phyloP scores from a whole-genome alignment of 2,888 invertebrate genomes.

The Agrenia bidenticulata region DNA sequence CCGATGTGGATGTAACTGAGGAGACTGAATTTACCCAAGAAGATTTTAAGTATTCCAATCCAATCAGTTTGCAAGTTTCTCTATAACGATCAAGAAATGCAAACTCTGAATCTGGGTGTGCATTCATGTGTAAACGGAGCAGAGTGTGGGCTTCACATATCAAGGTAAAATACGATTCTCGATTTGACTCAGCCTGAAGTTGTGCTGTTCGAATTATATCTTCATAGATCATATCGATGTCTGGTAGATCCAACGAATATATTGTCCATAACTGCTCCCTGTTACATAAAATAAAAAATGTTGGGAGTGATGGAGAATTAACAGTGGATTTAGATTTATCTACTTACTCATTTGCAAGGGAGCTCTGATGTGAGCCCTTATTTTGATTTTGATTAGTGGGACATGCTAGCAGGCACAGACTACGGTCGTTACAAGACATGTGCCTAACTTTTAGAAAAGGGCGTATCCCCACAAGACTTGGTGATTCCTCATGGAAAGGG shows the following conservation, averaged over 20 bases:
- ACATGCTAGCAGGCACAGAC: slow-evolving; percentile 45
- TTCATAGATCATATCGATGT: slow-evolving; percentile 65
- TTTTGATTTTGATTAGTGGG: slow-evolving; percentile 21
- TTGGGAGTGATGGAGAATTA: no score
- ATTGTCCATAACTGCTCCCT: slow-evolving; percentile 64
- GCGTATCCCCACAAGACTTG: slow-evolving; percentile 68
- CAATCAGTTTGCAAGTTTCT: slow-evolving; percentile 46
- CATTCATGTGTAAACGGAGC: slow-evolving; percentile 55
- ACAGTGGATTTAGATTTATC: background rate
- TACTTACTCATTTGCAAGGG: slow-evolving; percentile 14
- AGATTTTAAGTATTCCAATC: slow-evolving; percentile 41
- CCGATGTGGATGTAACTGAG: slow-evolving; percentile 16
- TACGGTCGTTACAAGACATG: slow-evolving; percentile 47
- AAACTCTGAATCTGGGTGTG: slow-evolving; percentile 34
- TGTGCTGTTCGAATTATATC: slow-evolving; percentile 71
- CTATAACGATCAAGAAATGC: slow-evolving; percentile 30
- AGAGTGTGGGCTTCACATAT: slow-evolving; percentile 73
- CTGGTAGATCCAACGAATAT: slow-evolving; percentile 70
- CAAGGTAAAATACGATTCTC: slow-evolving; percentile 70
- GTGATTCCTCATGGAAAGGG: slow-evolving; percentile 64
- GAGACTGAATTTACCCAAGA: slow-evolving; percentile 5
- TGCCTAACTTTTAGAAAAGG: slow-evolving; percentile 66
- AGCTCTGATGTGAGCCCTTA: background rate
- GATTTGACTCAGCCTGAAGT: slow-evolving; percentile 65
- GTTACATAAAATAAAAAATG: slow-evolving; percentile 10